Conservation (phyloP, 2,797 vertebrate genomes). For the Acanthornis magna region DNA sequence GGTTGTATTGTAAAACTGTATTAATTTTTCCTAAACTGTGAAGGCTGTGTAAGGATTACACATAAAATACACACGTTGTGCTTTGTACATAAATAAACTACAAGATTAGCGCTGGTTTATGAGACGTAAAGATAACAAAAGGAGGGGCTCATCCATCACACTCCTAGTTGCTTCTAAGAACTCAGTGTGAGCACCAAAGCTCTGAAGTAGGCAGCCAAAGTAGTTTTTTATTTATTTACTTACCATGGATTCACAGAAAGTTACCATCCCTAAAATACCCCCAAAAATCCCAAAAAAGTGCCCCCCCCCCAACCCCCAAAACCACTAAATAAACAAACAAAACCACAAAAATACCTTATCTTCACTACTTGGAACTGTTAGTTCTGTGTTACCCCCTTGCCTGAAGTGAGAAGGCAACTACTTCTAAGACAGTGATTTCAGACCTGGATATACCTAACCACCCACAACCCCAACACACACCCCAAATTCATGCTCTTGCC, state of each 20-base stretch:
- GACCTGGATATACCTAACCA: background rate
- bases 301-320: fast-evolving
- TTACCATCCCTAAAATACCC: background rate
- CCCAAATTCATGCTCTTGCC: background rate
- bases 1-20: background rate
- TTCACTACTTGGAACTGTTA: background rate
- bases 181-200: background rate
- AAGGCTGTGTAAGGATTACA: background rate
- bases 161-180: background rate
- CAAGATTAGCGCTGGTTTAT: background rate
- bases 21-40: background rate
- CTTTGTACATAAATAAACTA: background rate
- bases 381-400: background rate
- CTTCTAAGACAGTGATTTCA: background rate
- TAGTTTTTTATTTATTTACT: background rate
- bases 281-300: background rate
- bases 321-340: background rate
- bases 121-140: background rate
- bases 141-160: slow-evolving; percentile 8
- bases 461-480: fast-evolving
- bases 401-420: background rate
- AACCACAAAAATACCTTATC: background rate
- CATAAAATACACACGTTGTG: fast-evolving
- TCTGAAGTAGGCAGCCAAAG: background rate
- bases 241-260: background rate